Conservation (phyloP, 2,113 vertebrate genomes). For the Ranitomeya variabilis region DNA sequence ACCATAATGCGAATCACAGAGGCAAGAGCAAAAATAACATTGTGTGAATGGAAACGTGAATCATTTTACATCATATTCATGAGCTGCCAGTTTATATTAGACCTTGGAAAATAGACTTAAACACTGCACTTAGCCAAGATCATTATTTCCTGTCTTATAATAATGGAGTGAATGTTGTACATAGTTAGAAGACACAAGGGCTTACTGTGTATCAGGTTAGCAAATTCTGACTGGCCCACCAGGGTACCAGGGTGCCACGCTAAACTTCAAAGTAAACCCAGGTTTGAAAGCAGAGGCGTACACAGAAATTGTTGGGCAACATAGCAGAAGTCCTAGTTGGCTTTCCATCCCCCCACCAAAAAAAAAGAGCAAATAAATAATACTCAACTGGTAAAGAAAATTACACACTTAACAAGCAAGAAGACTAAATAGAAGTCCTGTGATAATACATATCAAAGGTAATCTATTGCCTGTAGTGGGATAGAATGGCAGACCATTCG, state of each 20-base stretch:
- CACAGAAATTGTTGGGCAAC: too few species aligned
- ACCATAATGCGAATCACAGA: slow-evolving; percentile 19
- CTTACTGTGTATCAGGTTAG: not conserved
- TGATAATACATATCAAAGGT: too few species aligned
- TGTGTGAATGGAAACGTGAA: slow-evolving; percentile 22
- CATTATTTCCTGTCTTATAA: slow-evolving; percentile 26
- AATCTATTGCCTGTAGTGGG: too few species aligned
- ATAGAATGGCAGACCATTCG: too few species aligned
- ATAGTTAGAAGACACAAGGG: not conserved
- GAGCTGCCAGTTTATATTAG: slow-evolving; percentile 28
- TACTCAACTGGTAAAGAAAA: too few species aligned
- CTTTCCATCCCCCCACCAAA: too few species aligned
- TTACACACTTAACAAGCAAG: too few species aligned
- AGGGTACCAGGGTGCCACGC: not conserved
- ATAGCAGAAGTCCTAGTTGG: too few species aligned
- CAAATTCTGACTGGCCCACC: not conserved
- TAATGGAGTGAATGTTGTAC: not conserved
- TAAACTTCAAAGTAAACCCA: too few species aligned
- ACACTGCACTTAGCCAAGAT: not conserved
- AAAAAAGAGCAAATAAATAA: too few species aligned
- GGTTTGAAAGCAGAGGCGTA: too few species aligned
- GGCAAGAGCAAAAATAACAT: slow-evolving; percentile 24
- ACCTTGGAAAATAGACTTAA: slow-evolving; percentile 23
- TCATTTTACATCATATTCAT: slow-evolving; percentile 6
- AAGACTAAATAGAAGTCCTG: too few species aligned